Percentiles rank a stretch among this genome's conserved stretches.
Conservation (phyloP, 2,888 invertebrate genomes). For the Meandrusa payeni region DNA sequence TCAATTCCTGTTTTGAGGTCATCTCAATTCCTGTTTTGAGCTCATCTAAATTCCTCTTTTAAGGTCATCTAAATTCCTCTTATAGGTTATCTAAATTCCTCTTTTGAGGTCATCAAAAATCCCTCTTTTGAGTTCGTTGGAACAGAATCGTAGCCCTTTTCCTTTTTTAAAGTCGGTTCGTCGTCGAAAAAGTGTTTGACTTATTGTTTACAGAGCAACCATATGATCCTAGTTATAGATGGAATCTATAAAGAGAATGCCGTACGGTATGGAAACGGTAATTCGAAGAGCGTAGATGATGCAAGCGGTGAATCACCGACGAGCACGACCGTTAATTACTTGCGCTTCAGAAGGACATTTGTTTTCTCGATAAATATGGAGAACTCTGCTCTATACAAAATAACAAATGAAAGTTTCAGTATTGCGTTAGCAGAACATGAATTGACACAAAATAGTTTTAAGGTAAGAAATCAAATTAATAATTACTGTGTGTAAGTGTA, state of each 20-base stretch:
- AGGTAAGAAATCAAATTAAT: constrained; percentile 53
- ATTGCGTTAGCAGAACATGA: constrained; percentile 42
- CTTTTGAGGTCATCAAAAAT: too few species aligned
- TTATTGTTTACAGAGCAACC: constrained; percentile 42
- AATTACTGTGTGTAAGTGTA: too few species aligned
- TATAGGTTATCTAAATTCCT: too few species aligned
- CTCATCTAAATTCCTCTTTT: too few species aligned
- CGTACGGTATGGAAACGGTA: too few species aligned
- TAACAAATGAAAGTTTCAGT: constrained; percentile 50
- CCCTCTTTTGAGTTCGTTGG: too few species aligned
- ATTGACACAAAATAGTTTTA: constrained; percentile 46
- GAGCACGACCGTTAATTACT: constrained; percentile 27
- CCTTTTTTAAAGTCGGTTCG: too few species aligned
- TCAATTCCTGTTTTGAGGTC: too few species aligned
- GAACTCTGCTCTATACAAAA: constrained; percentile 38
- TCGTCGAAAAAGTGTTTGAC: too few species aligned
- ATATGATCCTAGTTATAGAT: constrained; percentile 47
- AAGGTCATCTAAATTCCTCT: too few species aligned
- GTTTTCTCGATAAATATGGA: constrained; percentile 37
- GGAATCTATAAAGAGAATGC: constrained; percentile 57
- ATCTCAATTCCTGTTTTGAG: too few species aligned
- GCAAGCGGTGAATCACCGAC: neutral
- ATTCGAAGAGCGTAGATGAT: neutral
- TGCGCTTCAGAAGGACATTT: constrained; percentile 59
- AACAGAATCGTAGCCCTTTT: too few species aligned